These are phyloP conservation scores for Euthynnus affinis DNA, from an alignment of 2,797 vertebrate genomes.

Conservation along the genomic window DNA sequence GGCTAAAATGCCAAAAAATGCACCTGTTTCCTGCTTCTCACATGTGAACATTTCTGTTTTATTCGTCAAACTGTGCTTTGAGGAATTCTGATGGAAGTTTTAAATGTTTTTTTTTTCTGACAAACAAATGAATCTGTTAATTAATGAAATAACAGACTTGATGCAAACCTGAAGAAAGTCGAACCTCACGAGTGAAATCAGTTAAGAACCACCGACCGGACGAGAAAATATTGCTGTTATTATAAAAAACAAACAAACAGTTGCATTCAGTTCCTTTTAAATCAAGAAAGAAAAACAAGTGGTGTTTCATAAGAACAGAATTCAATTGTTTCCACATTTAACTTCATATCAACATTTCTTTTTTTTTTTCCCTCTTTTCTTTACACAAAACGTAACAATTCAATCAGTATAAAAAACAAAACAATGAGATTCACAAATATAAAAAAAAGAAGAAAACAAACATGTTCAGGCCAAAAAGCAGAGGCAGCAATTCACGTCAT, in stretches of 20 bases:
- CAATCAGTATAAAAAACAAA: slow-evolving; percentile 23
- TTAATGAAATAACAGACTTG: no score
- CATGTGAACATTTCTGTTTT: no score
- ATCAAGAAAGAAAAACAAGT: not conserved
- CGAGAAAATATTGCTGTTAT: not conserved
- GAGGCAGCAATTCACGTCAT: no score
- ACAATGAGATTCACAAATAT: slow-evolving; percentile 6
- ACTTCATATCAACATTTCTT: slow-evolving; percentile 7
- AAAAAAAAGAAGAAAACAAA: not conserved
- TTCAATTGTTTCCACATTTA: not conserved
- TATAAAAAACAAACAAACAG: not conserved
- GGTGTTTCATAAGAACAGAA: not conserved
- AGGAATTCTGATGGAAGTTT: no score
- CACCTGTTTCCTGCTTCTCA: no score
- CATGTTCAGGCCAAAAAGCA: no score
- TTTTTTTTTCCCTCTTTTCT: slow-evolving; percentile 6
- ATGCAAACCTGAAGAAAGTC: no score
- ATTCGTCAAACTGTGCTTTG: no score
- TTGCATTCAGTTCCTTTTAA: not conserved
- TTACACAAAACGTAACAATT: slow-evolving; percentile 23
- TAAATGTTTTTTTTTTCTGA: no score
- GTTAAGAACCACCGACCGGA: not conserved
- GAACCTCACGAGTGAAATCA: no score
- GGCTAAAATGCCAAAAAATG: no score
- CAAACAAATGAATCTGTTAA: no score